Evolutionary conservation across 2,888 invertebrate species (phyloP).

Genomic region (Mythimna lalbum): DNA sequence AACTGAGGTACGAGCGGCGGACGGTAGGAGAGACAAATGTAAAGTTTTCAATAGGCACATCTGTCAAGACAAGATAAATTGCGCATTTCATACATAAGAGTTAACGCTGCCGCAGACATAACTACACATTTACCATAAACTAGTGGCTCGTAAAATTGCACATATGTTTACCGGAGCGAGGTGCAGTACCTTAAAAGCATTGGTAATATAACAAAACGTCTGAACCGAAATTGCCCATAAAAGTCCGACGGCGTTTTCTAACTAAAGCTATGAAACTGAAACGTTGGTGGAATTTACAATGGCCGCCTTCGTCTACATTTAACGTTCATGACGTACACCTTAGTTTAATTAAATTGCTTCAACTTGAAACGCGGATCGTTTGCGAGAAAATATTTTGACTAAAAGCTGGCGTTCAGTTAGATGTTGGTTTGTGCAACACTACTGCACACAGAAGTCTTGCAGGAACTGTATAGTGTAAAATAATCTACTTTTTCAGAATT

Average conservation of each 20-base stretch:
- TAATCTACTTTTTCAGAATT: too few species aligned
- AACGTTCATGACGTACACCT: slow-evolving; percentile 88
- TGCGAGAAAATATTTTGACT: slow-evolving; percentile 62
- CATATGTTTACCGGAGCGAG: slow-evolving; percentile 89
- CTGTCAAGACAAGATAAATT: slow-evolving; percentile 70
- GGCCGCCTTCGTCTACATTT: slow-evolving; percentile 87
- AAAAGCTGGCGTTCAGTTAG: slow-evolving; percentile 39
- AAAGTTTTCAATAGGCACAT: slow-evolving; percentile 72
- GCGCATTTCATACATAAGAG: slow-evolving; percentile 69
- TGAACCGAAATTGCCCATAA: slow-evolving; percentile 91
- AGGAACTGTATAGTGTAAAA: too few species aligned
- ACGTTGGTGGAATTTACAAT: slow-evolving; percentile 89
- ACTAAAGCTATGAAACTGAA: slow-evolving; percentile 91
- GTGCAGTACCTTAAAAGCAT: slow-evolving; percentile 91
- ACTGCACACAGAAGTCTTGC: too few species aligned
- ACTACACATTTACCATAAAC: slow-evolving; percentile 87
- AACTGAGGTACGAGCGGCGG: slow-evolving; percentile 25
- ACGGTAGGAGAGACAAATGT: slow-evolving; percentile 54
- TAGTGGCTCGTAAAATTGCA: slow-evolving; percentile 86
- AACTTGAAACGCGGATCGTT: slow-evolving; percentile 67
- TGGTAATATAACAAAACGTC: slow-evolving; percentile 91
- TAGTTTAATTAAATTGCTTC: slow-evolving; percentile 88
- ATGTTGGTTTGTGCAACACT: background rate
- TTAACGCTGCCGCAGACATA: slow-evolving; percentile 80
- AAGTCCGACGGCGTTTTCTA: slow-evolving; percentile 90